Evolutionary conservation across 1,140 invertebrate genomes (phyloP).

Genomic region (Caerostris darwini): DNA sequence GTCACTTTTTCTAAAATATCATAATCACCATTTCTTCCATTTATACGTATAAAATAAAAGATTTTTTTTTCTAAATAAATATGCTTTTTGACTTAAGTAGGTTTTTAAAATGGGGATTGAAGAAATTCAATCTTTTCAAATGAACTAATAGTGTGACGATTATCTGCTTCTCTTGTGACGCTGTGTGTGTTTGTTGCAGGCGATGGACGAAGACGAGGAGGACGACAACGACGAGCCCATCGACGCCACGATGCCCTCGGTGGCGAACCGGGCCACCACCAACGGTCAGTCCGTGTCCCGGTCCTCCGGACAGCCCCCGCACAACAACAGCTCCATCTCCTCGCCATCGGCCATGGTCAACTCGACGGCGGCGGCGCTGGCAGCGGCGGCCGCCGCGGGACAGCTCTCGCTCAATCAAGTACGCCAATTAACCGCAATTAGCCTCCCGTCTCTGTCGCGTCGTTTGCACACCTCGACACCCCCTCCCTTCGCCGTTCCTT

Average conservation of each 20-base stretch:
- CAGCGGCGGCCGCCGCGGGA: slow-evolving; percentile 85
- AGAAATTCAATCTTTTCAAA: too few species aligned
- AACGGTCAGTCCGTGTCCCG: slow-evolving; percentile 72
- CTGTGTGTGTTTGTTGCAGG: slow-evolving; percentile 3
- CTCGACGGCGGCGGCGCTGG: slow-evolving; percentile 76
- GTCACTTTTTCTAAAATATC: too few species aligned
- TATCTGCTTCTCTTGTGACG: too few species aligned
- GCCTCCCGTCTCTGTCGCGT: not conserved
- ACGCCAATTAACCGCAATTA: slow-evolving; percentile 37
- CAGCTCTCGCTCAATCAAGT: slow-evolving; percentile 85
- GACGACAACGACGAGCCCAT: slow-evolving; percentile 79
- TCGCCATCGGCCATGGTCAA: slow-evolving; percentile 61
- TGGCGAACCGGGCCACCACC: slow-evolving; percentile 83
- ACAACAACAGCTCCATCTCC: slow-evolving; percentile 81
- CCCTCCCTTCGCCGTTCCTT: too few species aligned
- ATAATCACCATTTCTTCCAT: too few species aligned
- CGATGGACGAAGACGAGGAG: slow-evolving; percentile 73
- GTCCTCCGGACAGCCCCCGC: slow-evolving; percentile 79
- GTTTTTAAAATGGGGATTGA: too few species aligned
- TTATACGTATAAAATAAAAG: too few species aligned
- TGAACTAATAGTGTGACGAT: too few species aligned
- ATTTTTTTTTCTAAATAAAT: too few species aligned
- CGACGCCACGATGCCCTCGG: slow-evolving; percentile 83
- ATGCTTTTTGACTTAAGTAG: too few species aligned
- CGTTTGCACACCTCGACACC: not conserved